Conservation (phyloP, 2,113 vertebrate species). For the Nanorana parkeri region DNA sequence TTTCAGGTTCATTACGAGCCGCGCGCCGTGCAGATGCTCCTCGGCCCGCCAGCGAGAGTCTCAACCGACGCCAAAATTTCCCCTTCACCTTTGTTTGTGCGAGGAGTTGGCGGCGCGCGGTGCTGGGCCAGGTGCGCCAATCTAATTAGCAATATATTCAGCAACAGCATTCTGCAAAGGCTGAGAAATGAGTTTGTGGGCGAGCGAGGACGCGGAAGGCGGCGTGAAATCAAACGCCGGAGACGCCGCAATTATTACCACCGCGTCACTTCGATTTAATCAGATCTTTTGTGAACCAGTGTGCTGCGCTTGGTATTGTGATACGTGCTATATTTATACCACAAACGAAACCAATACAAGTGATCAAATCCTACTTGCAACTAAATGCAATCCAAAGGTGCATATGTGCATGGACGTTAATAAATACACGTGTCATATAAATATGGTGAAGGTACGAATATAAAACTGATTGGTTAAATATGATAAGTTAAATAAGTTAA, state of each 20-base stretch:
- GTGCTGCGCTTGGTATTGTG: no score
- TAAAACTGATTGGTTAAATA: no score
- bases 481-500: no score
- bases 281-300: neutral
- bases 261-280: neutral
- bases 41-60: no score
- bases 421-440: no score
- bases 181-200: neutral
- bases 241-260: neutral
- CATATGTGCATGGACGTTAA: no score
- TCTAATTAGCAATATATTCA: constrained; percentile 10
- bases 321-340: no score
- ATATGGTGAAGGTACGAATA: no score
- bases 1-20: constrained; percentile 60
- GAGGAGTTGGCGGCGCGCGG: neutral
- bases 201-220: neutral
- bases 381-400: no score
- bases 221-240: neutral
- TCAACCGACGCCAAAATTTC: neutral
- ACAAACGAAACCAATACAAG: no score
- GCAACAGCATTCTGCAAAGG: neutral
- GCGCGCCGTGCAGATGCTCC: constrained; percentile 57
- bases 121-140: neutral
- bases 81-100: neutral
- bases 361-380: no score